Base-by-base conservation (phyloP, 2,888 invertebrate genomes). In the Protonemura montana region DNA sequence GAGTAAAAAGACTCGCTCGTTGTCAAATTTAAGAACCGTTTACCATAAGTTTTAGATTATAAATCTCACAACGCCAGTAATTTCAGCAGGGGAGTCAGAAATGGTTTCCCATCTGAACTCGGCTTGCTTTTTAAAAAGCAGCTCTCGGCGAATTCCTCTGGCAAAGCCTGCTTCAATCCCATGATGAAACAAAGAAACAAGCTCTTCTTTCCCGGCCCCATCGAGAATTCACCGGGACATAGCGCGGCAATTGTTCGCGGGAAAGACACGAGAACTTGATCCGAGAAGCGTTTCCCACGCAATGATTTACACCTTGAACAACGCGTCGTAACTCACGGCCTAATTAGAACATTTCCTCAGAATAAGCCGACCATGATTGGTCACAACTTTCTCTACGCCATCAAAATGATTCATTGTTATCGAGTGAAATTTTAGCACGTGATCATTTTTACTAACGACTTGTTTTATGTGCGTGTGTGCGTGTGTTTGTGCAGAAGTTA, bases 171-270 rank as follows among this genome's bases (percentile, higher is more conserved):
- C n/a, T n/a, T n/a, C n/a, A n/a, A n/a, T n/a, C n/a, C n/a, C n/a
- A n/a, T n/a, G n/a, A n/a, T n/a, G n/a, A n/a, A 59, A 59, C 59
- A 59, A 59, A 59, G 59, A 59, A 59, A 59, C 59, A 59, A 59
- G 59, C 7, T 59, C 59, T 59, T 59, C 59, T 10, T 35, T 21
- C n/a, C n/a, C n/a, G n/a, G n/a, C n/a, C n/a, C n/a, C n/a, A n/a
- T n/a, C n/a, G n/a, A n/a, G n/a, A n/a, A n/a, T n/a, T n/a, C n/a
- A n/a, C n/a, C n/a, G n/a, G n/a, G n/a, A n/a, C n/a, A n/a, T n/a
- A n/a, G 21, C 59, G 13, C 13, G 1, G 6, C 59, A 59, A 59
- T 59, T 2, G 59, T 59, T 59, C 59, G 59, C 21, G 59, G 21
- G 59, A 59, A 21, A n/a, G n/a, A n/a, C 59, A 21, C 59, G 59